Conservation (phyloP, 2,113 vertebrate genomes). For the Macquaria australasica region DNA sequence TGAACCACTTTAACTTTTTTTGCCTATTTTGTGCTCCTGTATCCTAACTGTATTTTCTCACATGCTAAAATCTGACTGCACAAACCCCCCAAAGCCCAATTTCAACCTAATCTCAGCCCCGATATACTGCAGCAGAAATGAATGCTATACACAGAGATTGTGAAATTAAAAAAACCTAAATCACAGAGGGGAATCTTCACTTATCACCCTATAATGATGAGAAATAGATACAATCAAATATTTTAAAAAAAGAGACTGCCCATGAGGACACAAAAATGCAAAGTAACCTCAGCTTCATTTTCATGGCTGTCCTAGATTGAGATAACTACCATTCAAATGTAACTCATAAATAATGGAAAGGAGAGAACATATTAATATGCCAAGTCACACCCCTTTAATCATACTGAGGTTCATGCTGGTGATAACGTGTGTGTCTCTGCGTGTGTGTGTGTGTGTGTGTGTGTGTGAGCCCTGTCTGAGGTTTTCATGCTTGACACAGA, state of each 20-base stretch:
- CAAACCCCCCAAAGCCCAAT: background rate
- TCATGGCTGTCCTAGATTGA: slow-evolving; percentile 57
- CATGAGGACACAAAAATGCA: slow-evolving; percentile 36
- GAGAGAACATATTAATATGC: slow-evolving; percentile 68
- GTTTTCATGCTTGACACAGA: slow-evolving; percentile 55
- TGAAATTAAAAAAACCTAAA: slow-evolving; percentile 14
- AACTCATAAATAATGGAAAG: slow-evolving; percentile 77
- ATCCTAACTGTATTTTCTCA: background rate
- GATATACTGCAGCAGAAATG: slow-evolving; percentile 6
- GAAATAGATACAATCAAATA: slow-evolving; percentile 27
- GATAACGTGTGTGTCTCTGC: slow-evolving; percentile 30
- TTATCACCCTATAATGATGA: slow-evolving; percentile 12
- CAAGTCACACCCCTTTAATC: slow-evolving; percentile 78
- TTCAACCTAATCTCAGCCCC: slow-evolving; percentile 16
- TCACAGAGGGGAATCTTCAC: slow-evolving; percentile 12
- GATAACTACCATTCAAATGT: slow-evolving; percentile 67
- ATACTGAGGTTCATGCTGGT: slow-evolving; percentile 22
- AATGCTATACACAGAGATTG: background rate
- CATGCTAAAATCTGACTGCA: background rate
- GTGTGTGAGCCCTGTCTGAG: slow-evolving; percentile 30
- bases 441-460: slow-evolving; percentile 17
- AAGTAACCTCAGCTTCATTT: slow-evolving; percentile 50
- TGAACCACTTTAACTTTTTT: background rate
- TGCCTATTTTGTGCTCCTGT: background rate
- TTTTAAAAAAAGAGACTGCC: slow-evolving; percentile 9